phyloP scores from a whole-genome alignment of 1,140 invertebrate genomes.

The Diploscapter pachys region DNA sequence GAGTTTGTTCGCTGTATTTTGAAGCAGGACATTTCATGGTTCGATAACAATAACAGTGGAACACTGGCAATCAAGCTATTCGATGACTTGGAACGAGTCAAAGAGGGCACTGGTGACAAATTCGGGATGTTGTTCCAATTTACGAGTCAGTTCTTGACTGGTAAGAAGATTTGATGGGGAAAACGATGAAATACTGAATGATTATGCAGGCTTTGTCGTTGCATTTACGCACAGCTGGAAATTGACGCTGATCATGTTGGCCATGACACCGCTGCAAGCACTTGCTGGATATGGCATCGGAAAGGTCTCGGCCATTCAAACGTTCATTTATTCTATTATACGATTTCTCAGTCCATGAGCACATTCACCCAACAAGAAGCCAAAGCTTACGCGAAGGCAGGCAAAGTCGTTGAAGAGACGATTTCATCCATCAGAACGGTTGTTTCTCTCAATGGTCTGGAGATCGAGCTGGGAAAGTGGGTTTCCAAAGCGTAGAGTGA shows the following conservation, averaged over 20 bases:
- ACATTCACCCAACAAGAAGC: constrained; percentile 65
- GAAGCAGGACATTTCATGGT: constrained; percentile 84
- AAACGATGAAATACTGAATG: background rate
- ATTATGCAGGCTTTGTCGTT: constrained; percentile 41
- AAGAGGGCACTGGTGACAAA: constrained; percentile 85
- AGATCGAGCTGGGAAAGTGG: constrained; percentile 64
- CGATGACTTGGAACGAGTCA: constrained; percentile 79
- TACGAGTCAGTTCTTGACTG: constrained; percentile 34
- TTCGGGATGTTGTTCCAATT: constrained; percentile 72
- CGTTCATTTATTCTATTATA: background rate
- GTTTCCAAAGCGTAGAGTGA: background rate
- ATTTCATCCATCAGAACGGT: constrained; percentile 74
- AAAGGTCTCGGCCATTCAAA: constrained; percentile 12
- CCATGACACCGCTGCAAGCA: constrained; percentile 44
- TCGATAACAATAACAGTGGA: constrained; percentile 77
- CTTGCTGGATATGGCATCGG: constrained; percentile 45
- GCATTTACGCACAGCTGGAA: constrained; percentile 54
- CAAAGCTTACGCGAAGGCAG: constrained; percentile 74
- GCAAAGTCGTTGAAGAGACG: constrained; percentile 76
- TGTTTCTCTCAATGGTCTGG: constrained; percentile 75
- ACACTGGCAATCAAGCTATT: constrained; percentile 82
- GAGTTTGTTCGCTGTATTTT: constrained; percentile 73
- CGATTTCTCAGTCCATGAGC: constrained; percentile 33
- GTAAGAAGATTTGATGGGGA: background rate
- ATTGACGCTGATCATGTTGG: constrained; percentile 51